A percentile compares a stretch with the other conserved stretches of the same genome.
Evolutionary conservation across 2,888 invertebrate species (phyloP).

Genomic region (Trimorus sp.): DNA sequence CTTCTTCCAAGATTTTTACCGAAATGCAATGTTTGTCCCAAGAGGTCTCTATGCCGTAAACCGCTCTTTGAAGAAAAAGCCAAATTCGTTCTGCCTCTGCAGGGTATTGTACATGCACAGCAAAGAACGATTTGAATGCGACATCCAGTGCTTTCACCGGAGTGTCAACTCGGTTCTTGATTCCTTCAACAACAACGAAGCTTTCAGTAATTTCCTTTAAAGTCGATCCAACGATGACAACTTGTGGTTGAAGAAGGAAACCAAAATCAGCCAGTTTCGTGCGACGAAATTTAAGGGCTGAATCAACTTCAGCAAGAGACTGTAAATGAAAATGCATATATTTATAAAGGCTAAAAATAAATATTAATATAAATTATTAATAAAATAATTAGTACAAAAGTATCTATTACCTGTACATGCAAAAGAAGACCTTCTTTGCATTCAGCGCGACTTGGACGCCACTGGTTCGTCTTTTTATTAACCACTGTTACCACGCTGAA

Average conservation of each 20-base stretch:
- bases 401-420: too few species aligned
- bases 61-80: not conserved
- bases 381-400: too few species aligned
- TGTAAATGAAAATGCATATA: too few species aligned
- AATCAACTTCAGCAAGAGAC: too few species aligned
- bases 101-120: not conserved
- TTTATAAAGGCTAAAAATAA: too few species aligned
- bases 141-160: not conserved
- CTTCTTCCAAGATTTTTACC: not conserved
- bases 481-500: not conserved
- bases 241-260: not conserved
- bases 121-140: not conserved
- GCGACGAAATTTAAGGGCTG: too few species aligned
- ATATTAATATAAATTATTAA: too few species aligned
- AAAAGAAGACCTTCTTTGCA: too few species aligned
- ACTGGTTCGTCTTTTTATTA: not conserved
- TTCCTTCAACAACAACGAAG: not conserved
- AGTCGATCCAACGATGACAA: not conserved
- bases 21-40: not conserved
- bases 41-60: not conserved
- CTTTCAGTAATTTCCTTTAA: conserved; percentile 1
- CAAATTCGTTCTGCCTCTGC: conserved; percentile 1
- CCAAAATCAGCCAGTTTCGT: conserved; percentile 1
- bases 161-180: not conserved
- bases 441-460: too few species aligned